phyloP scores from a whole-genome alignment of 2,113 vertebrate genomes.

The Chaetops frenatus region DNA sequence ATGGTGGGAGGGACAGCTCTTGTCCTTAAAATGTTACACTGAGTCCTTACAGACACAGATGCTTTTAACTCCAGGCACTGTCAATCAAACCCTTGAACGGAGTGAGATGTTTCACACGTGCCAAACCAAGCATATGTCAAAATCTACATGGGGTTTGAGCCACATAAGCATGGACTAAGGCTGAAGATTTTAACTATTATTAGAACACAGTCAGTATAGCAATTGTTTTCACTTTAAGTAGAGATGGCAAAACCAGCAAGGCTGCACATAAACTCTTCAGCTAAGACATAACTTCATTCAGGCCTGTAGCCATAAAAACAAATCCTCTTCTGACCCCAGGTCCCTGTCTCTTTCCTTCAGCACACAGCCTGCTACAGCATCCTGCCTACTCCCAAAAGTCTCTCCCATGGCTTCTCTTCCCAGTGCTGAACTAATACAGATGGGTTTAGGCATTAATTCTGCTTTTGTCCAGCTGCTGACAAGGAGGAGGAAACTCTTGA shows the following conservation, averaged over 20 bases:
- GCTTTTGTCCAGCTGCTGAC: constrained; percentile 40
- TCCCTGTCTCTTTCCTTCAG: constrained; percentile 1
- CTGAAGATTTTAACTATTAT: background rate
- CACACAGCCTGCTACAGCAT: background rate
- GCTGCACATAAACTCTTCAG: background rate
- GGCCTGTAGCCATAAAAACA: constrained; percentile 10
- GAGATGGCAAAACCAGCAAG: background rate
- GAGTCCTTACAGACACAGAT: background rate
- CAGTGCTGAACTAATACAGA: constrained; percentile 1
- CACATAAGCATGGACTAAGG: background rate
- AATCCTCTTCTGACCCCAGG: background rate
- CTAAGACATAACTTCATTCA: constrained; percentile 35
- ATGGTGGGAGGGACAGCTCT: background rate
- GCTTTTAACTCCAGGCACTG: background rate
- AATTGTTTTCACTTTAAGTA: background rate
- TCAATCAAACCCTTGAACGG: background rate
- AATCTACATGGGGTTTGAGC: background rate
- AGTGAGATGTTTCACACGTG: background rate
- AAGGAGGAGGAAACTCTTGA: constrained; percentile 5
- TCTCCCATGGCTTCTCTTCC: background rate
- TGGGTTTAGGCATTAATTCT: constrained; percentile 6
- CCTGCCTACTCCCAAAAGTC: constrained; percentile 10
- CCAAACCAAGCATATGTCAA: background rate
- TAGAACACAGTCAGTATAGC: background rate
- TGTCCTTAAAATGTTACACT: background rate